Base-by-base conservation (phyloP, 1,140 invertebrate genomes). In the Colletes latitarsis region DNA sequence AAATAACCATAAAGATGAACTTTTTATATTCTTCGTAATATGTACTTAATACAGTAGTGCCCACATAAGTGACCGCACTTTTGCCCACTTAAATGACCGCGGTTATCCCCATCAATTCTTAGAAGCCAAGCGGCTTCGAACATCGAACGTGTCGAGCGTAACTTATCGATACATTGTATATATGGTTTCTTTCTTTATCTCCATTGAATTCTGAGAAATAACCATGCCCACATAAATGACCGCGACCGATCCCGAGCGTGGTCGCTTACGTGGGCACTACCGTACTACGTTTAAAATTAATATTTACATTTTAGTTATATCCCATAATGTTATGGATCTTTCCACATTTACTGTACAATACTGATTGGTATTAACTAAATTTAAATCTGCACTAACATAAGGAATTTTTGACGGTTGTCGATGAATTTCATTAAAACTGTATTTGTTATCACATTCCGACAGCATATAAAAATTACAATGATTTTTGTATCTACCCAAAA, bases 291-390 rank as follows among this genome's bases (percentile, higher is more conserved):
- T 21, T n/a, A 43, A 17, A 21, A 46, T 14, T 77, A 39, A 81
- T 82, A 86, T 75, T 84, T 77, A 92, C 91, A 74, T 49, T 88
- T 83, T 89, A 39, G 57, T 86, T n/a, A 90, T 66, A 81, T 93
- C 91, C 89, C 91, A 92, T 53, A 92, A 68, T 43, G 64, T 70
- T 17, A 93, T 43, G 15, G 49, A 74, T 84, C 88, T 83, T 76
- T 90, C 77, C 30, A 83, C 82, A 82, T 89, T 88, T 53, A 86
- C 60, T 21, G 89, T 89, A 69, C 89, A 92, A 88, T 88, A 91
- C 64, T 85, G 74, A 80, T 90, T 89, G 8, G 17, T 0, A 82
- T 90, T 71, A 39, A 71, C 70, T 6, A 84, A 70, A 83, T 82
- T 84, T 17, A 92, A 80, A 85, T 91, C 91, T 43, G 77, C 88